Evolutionary conservation across 1,140 invertebrate species (phyloP).

Genomic region (Octopus sinensis): DNA sequence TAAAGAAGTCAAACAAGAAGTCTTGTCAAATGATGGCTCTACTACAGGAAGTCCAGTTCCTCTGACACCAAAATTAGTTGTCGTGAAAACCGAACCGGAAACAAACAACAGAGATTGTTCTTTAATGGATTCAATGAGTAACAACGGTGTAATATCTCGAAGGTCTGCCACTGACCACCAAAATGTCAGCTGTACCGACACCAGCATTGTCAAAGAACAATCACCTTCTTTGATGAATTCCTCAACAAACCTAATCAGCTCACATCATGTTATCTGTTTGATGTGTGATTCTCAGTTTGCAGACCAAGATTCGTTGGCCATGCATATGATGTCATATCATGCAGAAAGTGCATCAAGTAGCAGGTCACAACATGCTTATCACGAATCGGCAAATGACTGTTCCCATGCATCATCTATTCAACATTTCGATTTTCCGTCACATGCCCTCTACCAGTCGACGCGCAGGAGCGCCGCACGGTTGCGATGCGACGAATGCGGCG

Average conservation of each 20-base stretch:
- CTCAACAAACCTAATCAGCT: neutral
- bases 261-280: constrained; percentile 12
- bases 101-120: neutral
- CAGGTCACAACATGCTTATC: constrained; percentile 18
- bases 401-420: neutral
- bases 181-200: neutral
- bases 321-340: constrained; percentile 31
- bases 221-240: neutral
- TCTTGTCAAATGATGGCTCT: neutral
- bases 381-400: neutral
- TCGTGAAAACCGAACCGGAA: neutral
- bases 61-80: neutral
- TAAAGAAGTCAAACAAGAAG: neutral
- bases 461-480: neutral
- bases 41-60: constrained; percentile 1
- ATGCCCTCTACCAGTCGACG: neutral
- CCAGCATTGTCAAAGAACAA: neutral
- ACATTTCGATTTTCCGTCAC: neutral
- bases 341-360: constrained; percentile 19
- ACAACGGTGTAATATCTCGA: neutral
- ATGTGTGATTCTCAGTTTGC: constrained; percentile 21
- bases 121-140: neutral
- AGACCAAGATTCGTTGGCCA: constrained; percentile 28
- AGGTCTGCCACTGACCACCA: neutral
- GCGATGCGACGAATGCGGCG: constrained; percentile 35